Conservation (phyloP, 2,113 vertebrate genomes). For the Cynopterus brachyotis region DNA sequence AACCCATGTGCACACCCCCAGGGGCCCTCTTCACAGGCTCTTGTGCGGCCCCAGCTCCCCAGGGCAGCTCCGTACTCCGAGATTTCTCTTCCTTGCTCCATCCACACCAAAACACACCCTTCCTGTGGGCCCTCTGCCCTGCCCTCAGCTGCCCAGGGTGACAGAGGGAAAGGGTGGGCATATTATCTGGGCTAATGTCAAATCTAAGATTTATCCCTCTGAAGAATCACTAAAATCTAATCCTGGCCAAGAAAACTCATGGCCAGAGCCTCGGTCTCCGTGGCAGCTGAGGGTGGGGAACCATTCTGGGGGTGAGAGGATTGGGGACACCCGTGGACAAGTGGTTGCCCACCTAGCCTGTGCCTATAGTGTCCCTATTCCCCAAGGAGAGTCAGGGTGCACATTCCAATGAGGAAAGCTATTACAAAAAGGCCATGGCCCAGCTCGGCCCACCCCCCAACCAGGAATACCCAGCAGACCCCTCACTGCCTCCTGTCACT, state of each 20-base stretch:
- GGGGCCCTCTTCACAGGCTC: neutral
- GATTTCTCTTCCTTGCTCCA: neutral
- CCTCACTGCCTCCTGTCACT: neutral
- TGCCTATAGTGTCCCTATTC: neutral
- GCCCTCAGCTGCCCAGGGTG: neutral
- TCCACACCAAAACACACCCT: fast-evolving
- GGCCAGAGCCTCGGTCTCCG: neutral
- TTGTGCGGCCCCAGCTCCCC: neutral
- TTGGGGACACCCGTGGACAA: neutral
- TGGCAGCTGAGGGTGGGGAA: too few relatives aligned
- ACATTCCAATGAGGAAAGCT: neutral
- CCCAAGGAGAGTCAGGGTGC: neutral
- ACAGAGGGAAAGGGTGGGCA: too few relatives aligned
- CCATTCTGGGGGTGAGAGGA: neutral
- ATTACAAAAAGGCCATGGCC: neutral
- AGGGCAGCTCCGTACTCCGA: fast-evolving
- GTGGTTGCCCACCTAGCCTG: neutral
- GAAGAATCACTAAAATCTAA: neutral
- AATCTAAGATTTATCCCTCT: neutral
- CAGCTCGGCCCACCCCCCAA: neutral
- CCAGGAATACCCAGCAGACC: too few relatives aligned
- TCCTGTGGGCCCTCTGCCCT: neutral
- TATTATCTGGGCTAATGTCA: neutral
- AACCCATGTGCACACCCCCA: fast-evolving
- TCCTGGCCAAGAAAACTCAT: neutral